A percentile compares a stretch with the other conserved stretches of the same genome.
Evolutionary conservation across 2,113 vertebrate genomes (phyloP).

Genomic region (Donacobius atricapilla): DNA sequence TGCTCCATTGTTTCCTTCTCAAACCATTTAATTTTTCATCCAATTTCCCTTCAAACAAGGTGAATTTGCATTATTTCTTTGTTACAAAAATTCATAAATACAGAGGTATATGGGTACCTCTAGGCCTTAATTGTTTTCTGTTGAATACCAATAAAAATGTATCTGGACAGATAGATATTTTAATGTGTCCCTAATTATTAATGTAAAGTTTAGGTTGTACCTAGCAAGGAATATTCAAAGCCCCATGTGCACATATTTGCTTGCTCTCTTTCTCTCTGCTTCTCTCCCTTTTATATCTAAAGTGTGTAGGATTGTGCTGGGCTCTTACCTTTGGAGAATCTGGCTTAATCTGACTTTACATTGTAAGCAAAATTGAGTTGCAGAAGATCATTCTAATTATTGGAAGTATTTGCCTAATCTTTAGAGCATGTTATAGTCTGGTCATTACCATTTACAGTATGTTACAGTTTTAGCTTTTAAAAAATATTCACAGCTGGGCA

Average conservation of each 20-base stretch:
- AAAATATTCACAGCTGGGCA: neutral
- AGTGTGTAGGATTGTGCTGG: neutral
- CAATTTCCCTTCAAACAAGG: neutral
- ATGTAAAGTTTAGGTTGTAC: neutral
- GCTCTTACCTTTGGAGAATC: neutral
- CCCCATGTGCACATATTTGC: fast-evolving
- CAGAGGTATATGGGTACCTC: neutral
- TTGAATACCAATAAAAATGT: neutral
- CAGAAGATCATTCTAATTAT: neutral
- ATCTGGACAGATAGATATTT: neutral
- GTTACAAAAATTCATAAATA: neutral
- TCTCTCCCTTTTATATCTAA: neutral
- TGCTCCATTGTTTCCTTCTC: neutral
- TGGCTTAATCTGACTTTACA: neutral
- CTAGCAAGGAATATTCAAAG: neutral
- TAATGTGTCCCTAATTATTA: neutral
- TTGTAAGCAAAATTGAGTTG: neutral
- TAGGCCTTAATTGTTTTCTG: neutral
- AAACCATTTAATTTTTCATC: neutral
- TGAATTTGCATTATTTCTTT: neutral
- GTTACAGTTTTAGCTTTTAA: neutral
- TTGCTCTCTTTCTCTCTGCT: neutral
- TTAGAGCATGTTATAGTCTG: neutral
- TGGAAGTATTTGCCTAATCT: neutral
- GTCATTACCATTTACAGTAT: neutral